Evolutionary conservation across 2,888 invertebrate genomes (phyloP), one percentile per base, ranked within the genome.

Genomic region (Protophormia terraenovae): DNA sequence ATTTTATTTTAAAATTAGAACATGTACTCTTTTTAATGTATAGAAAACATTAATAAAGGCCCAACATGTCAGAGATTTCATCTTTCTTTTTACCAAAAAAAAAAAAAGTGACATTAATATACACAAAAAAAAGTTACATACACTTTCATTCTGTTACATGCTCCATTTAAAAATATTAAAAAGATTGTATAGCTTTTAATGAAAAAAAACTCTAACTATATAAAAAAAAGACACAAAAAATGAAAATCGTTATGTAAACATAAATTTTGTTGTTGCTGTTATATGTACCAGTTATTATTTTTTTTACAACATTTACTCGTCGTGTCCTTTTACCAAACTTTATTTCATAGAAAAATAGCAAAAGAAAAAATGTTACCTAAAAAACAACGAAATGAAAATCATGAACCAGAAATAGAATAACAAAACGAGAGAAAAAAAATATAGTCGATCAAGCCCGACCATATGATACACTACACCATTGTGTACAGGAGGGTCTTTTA

Each of bases 181-280:
- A 27, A 50, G 19, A 50, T 73, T 60, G n/a, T 47, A 35, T 19
- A 64, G 47, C 12, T 75, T 38, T 53, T 64, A 27, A 27, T 38
- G 50, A 14, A 14, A 14, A 38, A 62, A 14, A 62, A 38, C 38
- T 22, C 38, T 14, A 38, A 14, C 22, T 38, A 22, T 6, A 38
- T 14, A 38, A 2, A 62, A 5, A 14, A 22, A 58, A 58, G 32
- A 24, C 16, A 1, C 53, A 35, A 38, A 60, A 3, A 12, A 35
- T 27, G 8, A 50, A 69, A 60, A 45, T 32, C 5, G 38, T 78
- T 71, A 47, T 14, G 22, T 71, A 72, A 79, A 55, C 47, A 45
- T 29, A 12, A 19, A n/a, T 22, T 62, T 62, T 53, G 24, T 53
- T 45, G 45, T 64, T 64, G 14, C 10, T 29, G 32, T 6, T 16